Evolutionary conservation across 2,888 invertebrate species (phyloP).

Genomic region (Allygus modestus): DNA sequence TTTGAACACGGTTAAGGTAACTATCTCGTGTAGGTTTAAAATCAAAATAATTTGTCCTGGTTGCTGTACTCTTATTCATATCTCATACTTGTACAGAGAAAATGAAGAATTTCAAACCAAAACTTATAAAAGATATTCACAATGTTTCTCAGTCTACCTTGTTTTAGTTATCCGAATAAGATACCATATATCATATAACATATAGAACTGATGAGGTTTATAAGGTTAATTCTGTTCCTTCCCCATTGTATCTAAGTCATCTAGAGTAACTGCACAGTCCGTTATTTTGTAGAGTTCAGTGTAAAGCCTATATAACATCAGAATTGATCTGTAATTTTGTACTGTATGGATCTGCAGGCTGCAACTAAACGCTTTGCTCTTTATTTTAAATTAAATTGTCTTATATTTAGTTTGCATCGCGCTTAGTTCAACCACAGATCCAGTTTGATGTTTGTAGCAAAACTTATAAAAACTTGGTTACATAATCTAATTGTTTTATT

Average conservation of each 20-base stretch:
- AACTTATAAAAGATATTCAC: slow-evolving; percentile 4
- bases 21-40: neutral
- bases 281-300: slow-evolving; percentile 56
- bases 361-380: slow-evolving; percentile 59
- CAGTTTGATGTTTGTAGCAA: slow-evolving; percentile 68
- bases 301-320: slow-evolving; percentile 61
- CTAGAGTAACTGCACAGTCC: slow-evolving; percentile 57
- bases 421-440: slow-evolving; percentile 57
- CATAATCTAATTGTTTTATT: slow-evolving; percentile 59
- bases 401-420: slow-evolving; percentile 51
- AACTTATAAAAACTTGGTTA: slow-evolving; percentile 67
- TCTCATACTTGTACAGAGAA: slow-evolving; percentile 12
- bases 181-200: neutral
- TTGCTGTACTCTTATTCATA: slow-evolving; percentile 41
- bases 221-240: slow-evolving; percentile 64
- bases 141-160: neutral
- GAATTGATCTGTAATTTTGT: slow-evolving; percentile 66
- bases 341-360: slow-evolving; percentile 64
- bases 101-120: neutral
- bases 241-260: slow-evolving; percentile 66
- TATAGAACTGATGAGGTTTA: slow-evolving; percentile 30
- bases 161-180: slow-evolving; percentile 17
- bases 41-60: slow-evolving; percentile 19
- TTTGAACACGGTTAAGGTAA: neutral
- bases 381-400: slow-evolving; percentile 53